phyloP scores from a whole-genome alignment of 2,113 vertebrate genomes.

The Geococcyx californianus region DNA sequence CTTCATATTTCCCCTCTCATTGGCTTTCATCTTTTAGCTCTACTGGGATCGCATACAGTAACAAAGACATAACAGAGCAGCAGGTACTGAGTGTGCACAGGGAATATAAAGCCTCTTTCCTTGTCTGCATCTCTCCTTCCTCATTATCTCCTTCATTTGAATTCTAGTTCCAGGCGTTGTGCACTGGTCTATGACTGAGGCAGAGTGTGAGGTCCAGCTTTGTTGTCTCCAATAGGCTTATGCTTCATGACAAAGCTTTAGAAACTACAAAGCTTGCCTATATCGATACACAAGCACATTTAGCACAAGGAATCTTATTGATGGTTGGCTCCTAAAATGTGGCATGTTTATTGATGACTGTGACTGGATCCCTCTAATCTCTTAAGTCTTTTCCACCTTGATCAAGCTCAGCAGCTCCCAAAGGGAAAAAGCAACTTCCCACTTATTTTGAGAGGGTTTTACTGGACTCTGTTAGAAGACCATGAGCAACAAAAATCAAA shows the following conservation, averaged over 20 bases:
- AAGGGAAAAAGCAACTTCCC: not conserved
- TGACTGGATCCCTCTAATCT: not conserved
- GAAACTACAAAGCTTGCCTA: not conserved
- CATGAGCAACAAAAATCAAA: not conserved
- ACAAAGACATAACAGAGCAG: not conserved
- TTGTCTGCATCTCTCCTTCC: not conserved
- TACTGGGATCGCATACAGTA: fast-evolving
- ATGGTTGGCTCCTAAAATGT: not conserved
- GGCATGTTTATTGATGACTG: not conserved
- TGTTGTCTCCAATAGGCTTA: not conserved
- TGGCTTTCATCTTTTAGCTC: not conserved
- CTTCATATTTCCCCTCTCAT: not conserved
- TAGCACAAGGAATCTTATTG: not conserved
- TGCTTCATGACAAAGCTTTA: not conserved
- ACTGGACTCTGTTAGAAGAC: not conserved
- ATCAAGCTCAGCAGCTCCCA: not conserved
- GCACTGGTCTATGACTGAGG: not conserved
- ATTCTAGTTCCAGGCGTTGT: not conserved
- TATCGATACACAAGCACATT: fast-evolving
- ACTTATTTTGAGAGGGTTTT: not conserved
- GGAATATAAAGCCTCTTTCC: not conserved
- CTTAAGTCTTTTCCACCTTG: not conserved
- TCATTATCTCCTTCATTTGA: not conserved
- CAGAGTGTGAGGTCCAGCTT: not conserved
- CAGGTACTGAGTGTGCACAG: fast-evolving